Percentiles rank a stretch among this genome's conserved stretches.
These are phyloP conservation scores for Tenodera sinensis DNA, from an alignment of 2,888 invertebrate species.

Conservation along the genomic window DNA sequence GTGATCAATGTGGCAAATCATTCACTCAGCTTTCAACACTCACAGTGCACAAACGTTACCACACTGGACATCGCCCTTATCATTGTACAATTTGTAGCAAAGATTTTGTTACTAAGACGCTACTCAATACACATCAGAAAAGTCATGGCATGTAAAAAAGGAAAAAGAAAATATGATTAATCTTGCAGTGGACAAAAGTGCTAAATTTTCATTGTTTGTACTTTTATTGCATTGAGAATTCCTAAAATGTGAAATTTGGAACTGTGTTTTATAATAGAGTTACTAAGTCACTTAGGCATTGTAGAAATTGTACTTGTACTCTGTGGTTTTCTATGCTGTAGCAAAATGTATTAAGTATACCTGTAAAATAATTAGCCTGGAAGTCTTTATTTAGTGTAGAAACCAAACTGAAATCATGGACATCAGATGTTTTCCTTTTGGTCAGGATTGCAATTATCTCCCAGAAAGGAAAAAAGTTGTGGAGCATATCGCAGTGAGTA, in stretches of 20 bases:
- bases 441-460: neutral
- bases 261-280: neutral
- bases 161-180: neutral
- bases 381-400: neutral
- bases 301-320: neutral
- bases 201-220: neutral
- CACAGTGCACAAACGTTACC: slow-evolving; percentile 50
- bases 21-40: slow-evolving; percentile 53
- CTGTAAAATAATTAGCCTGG: neutral
- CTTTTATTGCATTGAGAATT: neutral
- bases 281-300: neutral
- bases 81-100: slow-evolving; percentile 21
- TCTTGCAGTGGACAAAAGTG: neutral
- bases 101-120: slow-evolving; percentile 22
- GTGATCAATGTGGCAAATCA: slow-evolving; percentile 49
- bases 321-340: neutral
- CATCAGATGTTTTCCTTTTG: neutral
- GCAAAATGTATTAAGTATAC: neutral
- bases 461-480: neutral
- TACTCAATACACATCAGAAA: slow-evolving; percentile 34
- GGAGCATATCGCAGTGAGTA: neutral
- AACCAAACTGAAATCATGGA: neutral
- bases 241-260: neutral
- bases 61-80: slow-evolving; percentile 41
- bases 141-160: slow-evolving; percentile 22